Percentiles rank a stretch among this genome's conserved stretches.
phyloP scores from a whole-genome alignment of 2,113 vertebrate species.

The Sturnira hondurensis region DNA sequence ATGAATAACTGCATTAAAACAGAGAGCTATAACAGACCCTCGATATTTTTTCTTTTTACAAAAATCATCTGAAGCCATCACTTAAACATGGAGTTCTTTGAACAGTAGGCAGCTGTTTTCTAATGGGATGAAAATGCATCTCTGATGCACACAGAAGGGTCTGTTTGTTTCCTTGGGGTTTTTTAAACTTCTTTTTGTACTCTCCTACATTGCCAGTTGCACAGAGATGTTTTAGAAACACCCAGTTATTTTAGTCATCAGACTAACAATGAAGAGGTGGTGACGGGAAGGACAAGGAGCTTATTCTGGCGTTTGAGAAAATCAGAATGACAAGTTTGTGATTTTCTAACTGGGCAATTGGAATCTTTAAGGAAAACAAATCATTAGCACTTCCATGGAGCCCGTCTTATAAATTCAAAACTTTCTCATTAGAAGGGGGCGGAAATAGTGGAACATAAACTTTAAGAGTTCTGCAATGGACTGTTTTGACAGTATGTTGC shows the following conservation, averaged over 20 bases:
- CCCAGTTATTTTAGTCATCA: constrained; percentile 37
- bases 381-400: background rate
- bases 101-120: constrained; percentile 72
- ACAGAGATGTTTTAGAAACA: constrained; percentile 37
- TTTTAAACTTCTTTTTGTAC: constrained; percentile 67
- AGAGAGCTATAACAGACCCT: constrained; percentile 78
- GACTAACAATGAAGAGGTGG: background rate
- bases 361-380: constrained; percentile 53
- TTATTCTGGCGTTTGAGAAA: constrained; percentile 1
- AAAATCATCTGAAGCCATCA: constrained; percentile 73
- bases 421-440: constrained; percentile 49
- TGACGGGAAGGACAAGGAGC: background rate
- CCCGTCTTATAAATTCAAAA: background rate
- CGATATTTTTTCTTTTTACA: constrained; percentile 70
- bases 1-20: constrained; percentile 81
- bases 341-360: constrained; percentile 24
- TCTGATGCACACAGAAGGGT: constrained; percentile 43
- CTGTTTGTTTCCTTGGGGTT: constrained; percentile 57
- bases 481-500: constrained; percentile 66
- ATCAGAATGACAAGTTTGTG: constrained; percentile 48
- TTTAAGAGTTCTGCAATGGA: constrained; percentile 61
- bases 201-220: constrained; percentile 19
- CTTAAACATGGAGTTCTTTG: constrained; percentile 73
- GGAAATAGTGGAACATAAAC: background rate
- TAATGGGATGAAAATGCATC: constrained; percentile 75